Base-by-base conservation (phyloP, 2,888 invertebrate species). In the Laspeyria flexula region DNA sequence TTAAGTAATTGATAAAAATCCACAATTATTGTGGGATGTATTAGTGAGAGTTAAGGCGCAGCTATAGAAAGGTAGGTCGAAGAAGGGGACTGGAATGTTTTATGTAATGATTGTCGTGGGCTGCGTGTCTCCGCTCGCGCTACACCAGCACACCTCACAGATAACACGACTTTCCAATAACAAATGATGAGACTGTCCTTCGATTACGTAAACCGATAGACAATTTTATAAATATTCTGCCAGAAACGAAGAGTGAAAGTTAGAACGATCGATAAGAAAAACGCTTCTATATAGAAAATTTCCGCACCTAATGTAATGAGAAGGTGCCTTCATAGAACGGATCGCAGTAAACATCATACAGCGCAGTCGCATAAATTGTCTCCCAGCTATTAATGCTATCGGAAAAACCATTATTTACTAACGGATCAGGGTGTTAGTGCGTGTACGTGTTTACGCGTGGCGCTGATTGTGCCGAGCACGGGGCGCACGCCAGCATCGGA, bases 141-240 rank as follows among this genome's bases (percentile, higher is more conserved):
- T 30, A 35, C 34, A 43, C 34, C 42, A 72, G 69, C 75, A 74
- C 83, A 76, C 78, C 77, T 75, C 65, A 60, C 57, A 73, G 83
- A 83, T 81, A 82, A 75, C 65, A 66, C 65, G 68, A 68, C 76
- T 73, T 70, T 74, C 72, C 72, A 77, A 80, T 75, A 82, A 84
- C 79, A 85, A 81, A 80, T 70, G 72, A 71, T 67, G 68, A 71
- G 62, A 70, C 67, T 65, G 74, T 80, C 82, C 80, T 81, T 77
- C 77, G 81, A 77, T 90, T 88, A 88, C 88, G 88, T 90, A 90
- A 90, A 90, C 82, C 74, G 55, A 73, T 71, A 69, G 66, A 73
- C 71, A 74, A 77, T 83, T 85, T 87, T 77, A 81, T 77, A 83
- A 86, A 86, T 83, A 81, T 85, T 81, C 72, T 58, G 57, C 71